Evolutionary conservation across 2,888 invertebrate genomes (phyloP), one percentile per base, ranked within the genome.

Genomic region (Acleris literana): DNA sequence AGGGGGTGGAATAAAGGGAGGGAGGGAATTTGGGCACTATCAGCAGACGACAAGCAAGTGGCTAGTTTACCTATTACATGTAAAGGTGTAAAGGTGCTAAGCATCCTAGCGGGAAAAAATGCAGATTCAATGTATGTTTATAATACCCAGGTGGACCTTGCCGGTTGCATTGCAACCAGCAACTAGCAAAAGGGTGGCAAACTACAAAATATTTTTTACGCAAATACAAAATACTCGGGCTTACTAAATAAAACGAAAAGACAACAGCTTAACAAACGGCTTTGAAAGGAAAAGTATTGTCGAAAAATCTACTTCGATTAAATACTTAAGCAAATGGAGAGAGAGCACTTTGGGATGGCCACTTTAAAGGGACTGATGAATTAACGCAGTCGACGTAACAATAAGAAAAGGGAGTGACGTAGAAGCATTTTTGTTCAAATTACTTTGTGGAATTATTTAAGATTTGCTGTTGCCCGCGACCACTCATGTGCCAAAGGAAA

Each of bases 371-470:
- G 48, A 20, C 5, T 20, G 49, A 55, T 20, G 39, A 55, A 20
- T 55, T 55, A 18, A 39, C 13, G 20, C 16, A 39, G 18, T 20
- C 39, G n/a, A 6, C 22, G 25, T 44, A 44, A 56, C n/a, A 56
- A 44, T 46, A 20, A 17, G 20, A 56, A 56, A 44, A 44, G 33
- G 33, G 51, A 51, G 11, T 51, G 51, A 39, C 59, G 59, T 20
- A 51, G 51, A 58, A 51, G n/a, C 51, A 59, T 51, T 58, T 33
- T 18, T 9, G 16, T 5, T 43, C 4, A 33, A 33, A 33, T 7
- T 9, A 9, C 29, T 29, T 29, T 29, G 29, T 9, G 29, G 29
- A 29, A 29, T 25, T 25, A 29, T 29, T 29, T 2, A 29, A 29
- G 29, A 29, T 3, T 3, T 4, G 22, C 22, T 22, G 3, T 22